A percentile compares a stretch with the other conserved stretches of the same genome.
phyloP scores from a whole-genome alignment of 2,113 vertebrate species.

The Cyanoliseus patagonus region DNA sequence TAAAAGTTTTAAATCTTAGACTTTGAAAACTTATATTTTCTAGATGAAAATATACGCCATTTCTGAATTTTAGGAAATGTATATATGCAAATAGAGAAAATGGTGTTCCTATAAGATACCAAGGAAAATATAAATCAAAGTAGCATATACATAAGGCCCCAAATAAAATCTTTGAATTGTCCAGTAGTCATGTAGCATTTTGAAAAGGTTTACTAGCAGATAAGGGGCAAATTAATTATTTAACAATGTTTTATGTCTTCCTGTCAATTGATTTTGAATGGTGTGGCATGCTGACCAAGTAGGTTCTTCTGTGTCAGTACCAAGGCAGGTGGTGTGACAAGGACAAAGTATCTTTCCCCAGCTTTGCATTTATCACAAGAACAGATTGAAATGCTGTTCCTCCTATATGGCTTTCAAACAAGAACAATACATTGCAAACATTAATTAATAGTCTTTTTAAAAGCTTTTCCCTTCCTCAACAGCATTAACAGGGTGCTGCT shows the following conservation, averaged over 20 bases:
- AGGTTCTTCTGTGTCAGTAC: neutral
- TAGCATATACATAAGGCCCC: neutral
- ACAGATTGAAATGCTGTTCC: neutral
- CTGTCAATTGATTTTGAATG: neutral
- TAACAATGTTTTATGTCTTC: neutral
- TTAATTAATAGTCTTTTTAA: neutral
- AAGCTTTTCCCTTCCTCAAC: neutral
- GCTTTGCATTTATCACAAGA: neutral
- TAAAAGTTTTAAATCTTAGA: neutral
- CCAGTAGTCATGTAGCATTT: neutral
- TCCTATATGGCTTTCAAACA: neutral
- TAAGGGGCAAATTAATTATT: neutral
- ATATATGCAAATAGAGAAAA: neutral
- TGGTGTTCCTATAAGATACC: neutral
- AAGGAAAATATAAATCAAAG: neutral
- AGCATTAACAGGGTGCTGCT: neutral
- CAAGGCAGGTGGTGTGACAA: neutral
- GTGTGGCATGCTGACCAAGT: neutral
- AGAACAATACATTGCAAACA: neutral
- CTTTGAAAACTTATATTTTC: neutral
- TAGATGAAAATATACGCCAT: neutral
- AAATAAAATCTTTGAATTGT: neutral
- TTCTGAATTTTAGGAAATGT: neutral
- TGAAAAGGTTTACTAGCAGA: neutral
- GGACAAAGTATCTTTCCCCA: neutral